Base-by-base conservation (phyloP, 1,140 invertebrate species). In the Saccostrea cuccullata region DNA sequence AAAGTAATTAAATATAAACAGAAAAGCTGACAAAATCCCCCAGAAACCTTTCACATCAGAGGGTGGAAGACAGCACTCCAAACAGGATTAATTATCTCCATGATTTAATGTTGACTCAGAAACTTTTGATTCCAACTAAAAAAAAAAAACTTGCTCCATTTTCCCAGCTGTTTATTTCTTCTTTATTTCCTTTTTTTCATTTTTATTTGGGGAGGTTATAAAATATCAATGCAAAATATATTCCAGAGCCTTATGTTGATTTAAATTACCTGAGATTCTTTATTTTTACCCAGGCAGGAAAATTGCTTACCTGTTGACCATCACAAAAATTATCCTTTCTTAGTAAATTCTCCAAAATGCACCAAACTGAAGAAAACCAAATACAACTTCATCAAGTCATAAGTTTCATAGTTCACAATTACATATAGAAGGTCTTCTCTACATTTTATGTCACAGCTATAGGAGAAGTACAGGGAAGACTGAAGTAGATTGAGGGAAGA, bases 1-100 rank as follows among this genome's bases (percentile, higher is more conserved):
- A 77, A 77, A 77, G 70, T 77, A 77, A 77, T 77, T 77, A 77
- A 77, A 77, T 77, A 77, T 36, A 77, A 77, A 77, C 70, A 77
- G 26, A 26, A 77, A 77, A 77, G 70, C 70, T 77, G 70, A 77
- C 70, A 77, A 77, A 77, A 77, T 77, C 70, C 70, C 47, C 70
- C 30, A 77, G 26, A 77, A 26, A 77, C 70, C 70, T 77, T 77
- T 77, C 70, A 77, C 70, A 77, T 77, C 70, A 77, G 70, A 77
- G 70, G 70, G 70, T 77, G 26, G 70, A 77, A 36, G 26, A 77
- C 15, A 26, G 70, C 70, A 77, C 70, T 77, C 70, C 70, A 36
- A 77, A 36, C 23, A 77, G 70, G 26, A 77, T 77, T 77, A 26
- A 77, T 77, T 77, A 77, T 77, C 70, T 26, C 70, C 26, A 12